Conservation (phyloP, 2,113 vertebrate genomes). For the Aythya baeri region DNA sequence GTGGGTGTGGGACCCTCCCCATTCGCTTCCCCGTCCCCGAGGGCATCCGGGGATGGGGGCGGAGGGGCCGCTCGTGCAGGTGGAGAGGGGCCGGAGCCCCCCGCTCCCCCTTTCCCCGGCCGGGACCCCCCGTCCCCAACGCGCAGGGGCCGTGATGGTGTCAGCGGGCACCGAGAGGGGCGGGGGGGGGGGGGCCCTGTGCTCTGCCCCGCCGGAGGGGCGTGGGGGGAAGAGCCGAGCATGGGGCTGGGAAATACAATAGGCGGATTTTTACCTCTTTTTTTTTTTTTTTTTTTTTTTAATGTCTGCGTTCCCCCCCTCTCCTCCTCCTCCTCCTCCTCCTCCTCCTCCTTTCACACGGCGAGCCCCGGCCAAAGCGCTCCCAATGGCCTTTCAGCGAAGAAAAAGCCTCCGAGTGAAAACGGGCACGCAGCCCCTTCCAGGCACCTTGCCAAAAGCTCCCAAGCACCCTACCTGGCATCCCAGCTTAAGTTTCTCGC, state of each 20-base stretch:
- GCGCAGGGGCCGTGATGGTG: not conserved
- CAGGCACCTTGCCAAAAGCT: constrained; percentile 87
- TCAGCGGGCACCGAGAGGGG: not conserved
- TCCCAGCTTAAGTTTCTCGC: constrained; percentile 78
- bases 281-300: not conserved
- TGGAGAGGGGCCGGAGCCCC: not conserved
- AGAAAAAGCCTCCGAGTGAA: constrained; percentile 65
- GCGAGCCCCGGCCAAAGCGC: not conserved
- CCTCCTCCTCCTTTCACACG: constrained; percentile 4
- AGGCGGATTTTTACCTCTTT: not conserved
- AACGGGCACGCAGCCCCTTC: constrained; percentile 79
- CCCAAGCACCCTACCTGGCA: constrained; percentile 85
- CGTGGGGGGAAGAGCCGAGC: not conserved
- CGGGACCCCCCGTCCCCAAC: not conserved
- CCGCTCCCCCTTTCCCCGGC: not conserved
- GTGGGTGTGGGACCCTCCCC: too few species aligned
- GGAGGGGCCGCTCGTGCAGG: not conserved
- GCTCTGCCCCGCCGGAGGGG: not conserved
- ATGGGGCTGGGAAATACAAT: not conserved
- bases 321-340: not conserved
- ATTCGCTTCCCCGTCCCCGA: too few species aligned
- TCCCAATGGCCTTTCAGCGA: constrained; percentile 61
- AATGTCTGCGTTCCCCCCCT: not conserved
- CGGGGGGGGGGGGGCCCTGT: too few species aligned
- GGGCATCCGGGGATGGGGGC: too few species aligned